Evolutionary conservation across 2,888 invertebrate genomes (phyloP).

Genomic region (Mimachlamys varia): DNA sequence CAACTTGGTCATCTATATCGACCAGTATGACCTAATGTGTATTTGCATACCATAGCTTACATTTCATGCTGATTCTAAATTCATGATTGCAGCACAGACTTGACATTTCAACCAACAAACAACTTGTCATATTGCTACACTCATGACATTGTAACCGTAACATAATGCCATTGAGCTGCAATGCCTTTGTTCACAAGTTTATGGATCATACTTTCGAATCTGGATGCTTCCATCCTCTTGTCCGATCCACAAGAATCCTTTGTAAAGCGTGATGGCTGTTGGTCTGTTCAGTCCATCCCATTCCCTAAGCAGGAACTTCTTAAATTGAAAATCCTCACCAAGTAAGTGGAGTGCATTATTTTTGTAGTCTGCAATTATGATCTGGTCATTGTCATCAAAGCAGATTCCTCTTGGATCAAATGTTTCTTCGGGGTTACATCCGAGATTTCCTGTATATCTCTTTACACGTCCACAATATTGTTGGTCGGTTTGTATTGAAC

Average conservation of each 20-base stretch:
- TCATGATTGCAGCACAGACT: too few species aligned
- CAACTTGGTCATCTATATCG: too few species aligned
- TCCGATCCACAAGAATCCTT: not conserved
- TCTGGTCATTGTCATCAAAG: not conserved
- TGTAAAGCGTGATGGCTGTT: not conserved
- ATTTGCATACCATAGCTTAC: too few species aligned
- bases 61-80: too few species aligned
- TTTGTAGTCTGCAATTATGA: not conserved
- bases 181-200: not conserved
- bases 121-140: too few species aligned
- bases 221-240: not conserved
- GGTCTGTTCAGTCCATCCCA: constrained; percentile 8
- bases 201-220: not conserved
- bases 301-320: not conserved
- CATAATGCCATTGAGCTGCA: too few species aligned
- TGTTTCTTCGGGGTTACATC: not conserved
- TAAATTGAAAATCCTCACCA: not conserved
- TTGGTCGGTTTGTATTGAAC: not conserved
- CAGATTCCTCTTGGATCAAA: constrained; percentile 10
- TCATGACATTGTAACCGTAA: too few species aligned
- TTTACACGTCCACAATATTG: too few species aligned
- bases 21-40: too few species aligned
- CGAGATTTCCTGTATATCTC: not conserved
- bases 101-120: too few species aligned
- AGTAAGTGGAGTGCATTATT: not conserved